phyloP scores from a whole-genome alignment of 2,888 invertebrate genomes.

The Marronus borbonicus region DNA sequence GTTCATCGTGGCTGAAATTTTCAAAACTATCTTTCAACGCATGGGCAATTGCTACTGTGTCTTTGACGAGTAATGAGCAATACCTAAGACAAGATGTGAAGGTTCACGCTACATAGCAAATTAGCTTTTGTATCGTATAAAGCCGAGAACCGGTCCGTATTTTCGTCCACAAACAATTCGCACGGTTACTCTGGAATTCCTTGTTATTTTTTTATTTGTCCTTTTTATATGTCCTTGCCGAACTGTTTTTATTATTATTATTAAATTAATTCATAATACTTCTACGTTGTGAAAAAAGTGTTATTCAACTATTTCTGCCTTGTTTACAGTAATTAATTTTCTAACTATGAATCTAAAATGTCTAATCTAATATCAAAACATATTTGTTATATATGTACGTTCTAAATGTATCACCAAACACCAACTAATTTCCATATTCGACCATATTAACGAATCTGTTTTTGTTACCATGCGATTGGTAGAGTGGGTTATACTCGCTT shows the following conservation, averaged over 20 bases:
- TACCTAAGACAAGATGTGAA: no score
- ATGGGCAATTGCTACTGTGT: no score
- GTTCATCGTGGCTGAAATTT: no score
- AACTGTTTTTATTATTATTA: neutral
- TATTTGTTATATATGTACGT: neutral
- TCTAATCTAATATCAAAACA: neutral
- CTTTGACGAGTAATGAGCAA: no score
- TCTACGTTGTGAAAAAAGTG: neutral
- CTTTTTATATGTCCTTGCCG: neutral
- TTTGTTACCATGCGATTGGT: neutral
- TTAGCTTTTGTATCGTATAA: no score
- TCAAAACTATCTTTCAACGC: no score
- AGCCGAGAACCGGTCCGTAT: no score
- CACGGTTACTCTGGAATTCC: neutral
- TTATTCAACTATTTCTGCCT: neutral
- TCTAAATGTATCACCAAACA: neutral
- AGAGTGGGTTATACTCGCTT: neutral
- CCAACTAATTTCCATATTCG: neutral
- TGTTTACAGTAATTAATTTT: conserved; percentile 5
- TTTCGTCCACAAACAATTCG: no score
- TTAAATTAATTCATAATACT: neutral
- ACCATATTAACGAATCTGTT: neutral
- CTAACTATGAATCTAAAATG: neutral
- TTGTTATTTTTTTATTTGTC: neutral
- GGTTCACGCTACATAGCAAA: no score